Base-by-base conservation (phyloP, 2,888 invertebrate species). In the Pseudococcus viburni region DNA sequence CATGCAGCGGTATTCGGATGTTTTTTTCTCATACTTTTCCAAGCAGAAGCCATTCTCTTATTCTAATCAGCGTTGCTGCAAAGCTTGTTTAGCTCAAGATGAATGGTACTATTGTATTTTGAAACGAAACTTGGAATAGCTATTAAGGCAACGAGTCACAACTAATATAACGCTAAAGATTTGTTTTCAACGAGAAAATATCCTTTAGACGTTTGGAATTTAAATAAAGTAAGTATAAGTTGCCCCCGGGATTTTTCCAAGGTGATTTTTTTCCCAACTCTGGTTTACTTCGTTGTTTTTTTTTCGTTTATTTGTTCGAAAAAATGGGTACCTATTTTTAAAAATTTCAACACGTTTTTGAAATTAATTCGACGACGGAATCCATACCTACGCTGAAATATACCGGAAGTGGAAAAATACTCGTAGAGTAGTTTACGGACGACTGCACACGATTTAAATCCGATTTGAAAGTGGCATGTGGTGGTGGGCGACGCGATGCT, bases 161-260 rank as follows among this genome's bases (percentile, higher is more conserved):
- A 84, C 15, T 84, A 84, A 84, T 84, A 84, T 48, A 48, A 84
- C 22, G 48, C 19, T 48, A 84, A 84, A 84, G 46, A 48, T 48
- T 84, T 84, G 84, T 84, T 84, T 84, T 46, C 39, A 84, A 19
- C 26, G 46, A 9, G 84, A 48, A 46, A 22, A 84, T 42, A n/a
- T 12, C 39, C 19, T 64, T 64, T 64, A 64, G 64, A 64, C 64
- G 64, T 64, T 64, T 19, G 22, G 22, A 22, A 64, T 64, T 64
- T 64, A 64, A 64, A 64, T 64, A 64, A 64, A 64, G 22, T 64
- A 64, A 33, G 26, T 33, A 33, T 33, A 33, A 33, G 26, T 33
- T 33, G 26, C 26, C 26, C 26, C 26, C 26, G 26, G 3, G 26
- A 33, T 33, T 33, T 33, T 33, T 33, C 26, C 26, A 33, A 33